Evolutionary conservation across 2,113 vertebrate genomes (phyloP).

Genomic region (Gymnorhina tibicen): DNA sequence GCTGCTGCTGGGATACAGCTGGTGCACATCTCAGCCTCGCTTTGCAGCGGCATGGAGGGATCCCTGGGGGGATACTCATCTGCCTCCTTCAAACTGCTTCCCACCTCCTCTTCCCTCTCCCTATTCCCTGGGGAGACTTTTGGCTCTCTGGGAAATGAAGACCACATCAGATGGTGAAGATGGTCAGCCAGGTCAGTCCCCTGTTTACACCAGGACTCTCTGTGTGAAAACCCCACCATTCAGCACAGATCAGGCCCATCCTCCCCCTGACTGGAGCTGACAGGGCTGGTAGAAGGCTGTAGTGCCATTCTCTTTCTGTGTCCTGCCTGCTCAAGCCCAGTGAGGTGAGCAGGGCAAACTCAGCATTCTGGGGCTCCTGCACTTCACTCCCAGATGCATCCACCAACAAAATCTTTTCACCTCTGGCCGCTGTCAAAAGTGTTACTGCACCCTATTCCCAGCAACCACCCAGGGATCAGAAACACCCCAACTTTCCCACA

Average conservation of each 20-base stretch:
- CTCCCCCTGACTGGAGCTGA: background rate
- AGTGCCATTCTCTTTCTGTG: background rate
- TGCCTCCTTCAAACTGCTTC: background rate
- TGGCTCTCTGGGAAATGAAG: background rate
- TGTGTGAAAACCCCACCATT: background rate
- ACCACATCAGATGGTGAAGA: background rate
- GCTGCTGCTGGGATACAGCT: background rate
- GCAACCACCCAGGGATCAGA: background rate
- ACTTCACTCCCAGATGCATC: background rate
- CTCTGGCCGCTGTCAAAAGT: background rate
- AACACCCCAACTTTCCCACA: background rate
- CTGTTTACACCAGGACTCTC: background rate
- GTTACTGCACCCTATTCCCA: background rate
- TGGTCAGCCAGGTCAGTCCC: background rate
- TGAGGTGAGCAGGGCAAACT: background rate
- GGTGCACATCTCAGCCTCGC: accelerated
- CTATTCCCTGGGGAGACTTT: background rate
- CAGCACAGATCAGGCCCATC: background rate
- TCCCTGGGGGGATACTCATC: background rate
- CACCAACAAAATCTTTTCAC: background rate
- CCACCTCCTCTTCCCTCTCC: background rate
- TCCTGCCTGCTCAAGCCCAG: background rate
- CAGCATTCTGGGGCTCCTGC: background rate
- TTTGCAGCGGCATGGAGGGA: background rate
- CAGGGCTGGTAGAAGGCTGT: background rate